Evolutionary conservation across 2,113 vertebrate species (phyloP), one percentile per base, ranked within the genome.

Genomic region (Stegastes partitus): DNA sequence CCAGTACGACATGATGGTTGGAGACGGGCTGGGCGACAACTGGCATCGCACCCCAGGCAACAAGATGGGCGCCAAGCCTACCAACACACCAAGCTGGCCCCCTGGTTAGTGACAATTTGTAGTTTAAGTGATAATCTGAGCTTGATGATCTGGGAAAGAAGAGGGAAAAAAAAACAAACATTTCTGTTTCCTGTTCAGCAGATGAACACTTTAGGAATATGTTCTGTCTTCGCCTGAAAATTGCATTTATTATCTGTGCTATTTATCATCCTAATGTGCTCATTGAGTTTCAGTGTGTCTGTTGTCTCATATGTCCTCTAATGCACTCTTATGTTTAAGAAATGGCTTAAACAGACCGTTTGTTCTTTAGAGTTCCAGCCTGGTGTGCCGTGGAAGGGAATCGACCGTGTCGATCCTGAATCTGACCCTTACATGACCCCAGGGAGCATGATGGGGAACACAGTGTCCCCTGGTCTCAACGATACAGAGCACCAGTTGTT

Each of bases 331-430:
- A 2, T 19, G 19, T 68, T 54, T 45, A 12, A 50, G 25, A 39
- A 39, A 22, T 42, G n/a, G 0, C 54, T 63, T n/a, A 0, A 68
- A 21, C 19, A 21, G 18, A 34, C 23, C 19, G 5, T 69, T n/a
- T 74, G 44, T 34, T 54, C 10, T 19, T 83, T 87, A 99, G 98
- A 99, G 93, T 99, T 99, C 92, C 98, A 99, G 95, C 98, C 98
- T 62, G 98, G 98, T 90, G 98, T 99, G 87, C 98, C 98, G 80
- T 99, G 98, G 98, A 99, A 99, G 94, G 98, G 98, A 94, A 98
- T 99, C 83, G 97, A 97, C 94, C 98, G 96, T 74, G 97, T 98
- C 80, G 98, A 99, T 94, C 97, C 98, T 75, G 98, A 99, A 90
- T 97, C 97, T 81, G 98, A 99, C 92, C 98, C 98, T 63, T 98